Evolutionary conservation across 2,797 vertebrate genomes (phyloP).

Genomic region (Molossus alvarezi): DNA sequence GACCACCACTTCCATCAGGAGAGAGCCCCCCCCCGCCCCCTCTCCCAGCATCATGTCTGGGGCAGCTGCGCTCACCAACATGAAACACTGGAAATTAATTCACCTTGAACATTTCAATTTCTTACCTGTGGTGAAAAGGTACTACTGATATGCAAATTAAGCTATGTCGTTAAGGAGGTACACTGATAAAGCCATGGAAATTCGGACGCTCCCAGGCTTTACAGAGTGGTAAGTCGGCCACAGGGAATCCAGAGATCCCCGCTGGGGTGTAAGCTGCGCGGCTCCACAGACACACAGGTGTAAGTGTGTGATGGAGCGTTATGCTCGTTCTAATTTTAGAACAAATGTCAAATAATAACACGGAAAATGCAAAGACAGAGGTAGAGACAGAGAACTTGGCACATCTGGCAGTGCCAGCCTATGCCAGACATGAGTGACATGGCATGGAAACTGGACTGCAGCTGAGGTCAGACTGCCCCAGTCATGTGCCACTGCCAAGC

Average conservation of each 20-base stretch:
- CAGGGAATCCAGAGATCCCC: slow-evolving; percentile 40
- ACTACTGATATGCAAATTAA: slow-evolving; percentile 83
- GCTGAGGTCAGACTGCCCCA: neutral
- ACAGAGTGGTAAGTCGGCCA: slow-evolving; percentile 55
- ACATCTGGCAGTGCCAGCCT: neutral
- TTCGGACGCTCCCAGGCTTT: slow-evolving; percentile 65
- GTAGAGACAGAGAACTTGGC: neutral
- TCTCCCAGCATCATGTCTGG: neutral
- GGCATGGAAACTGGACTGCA: neutral
- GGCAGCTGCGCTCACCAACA: slow-evolving; percentile 23
- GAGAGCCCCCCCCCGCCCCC: neutral
- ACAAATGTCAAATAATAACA: neutral
- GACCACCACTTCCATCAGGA: slow-evolving; percentile 80
- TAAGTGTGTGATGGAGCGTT: neutral
- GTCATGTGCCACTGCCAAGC: rapidly evolving
- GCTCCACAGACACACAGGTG: neutral
- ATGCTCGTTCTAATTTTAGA: slow-evolving; percentile 43
- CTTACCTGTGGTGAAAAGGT: slow-evolving; percentile 82
- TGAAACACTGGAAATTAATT: slow-evolving; percentile 80
- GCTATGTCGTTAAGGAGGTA: slow-evolving; percentile 74
- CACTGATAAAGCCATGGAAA: slow-evolving; percentile 80
- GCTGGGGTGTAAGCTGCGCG: neutral
- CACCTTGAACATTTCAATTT: slow-evolving; percentile 85
- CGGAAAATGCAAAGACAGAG: neutral
- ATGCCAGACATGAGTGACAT: neutral